Percentiles rank a stretch among this genome's conserved stretches.
Evolutionary conservation across 1,140 invertebrate species (phyloP).

Genomic region (Drosophila setifemur): DNA sequence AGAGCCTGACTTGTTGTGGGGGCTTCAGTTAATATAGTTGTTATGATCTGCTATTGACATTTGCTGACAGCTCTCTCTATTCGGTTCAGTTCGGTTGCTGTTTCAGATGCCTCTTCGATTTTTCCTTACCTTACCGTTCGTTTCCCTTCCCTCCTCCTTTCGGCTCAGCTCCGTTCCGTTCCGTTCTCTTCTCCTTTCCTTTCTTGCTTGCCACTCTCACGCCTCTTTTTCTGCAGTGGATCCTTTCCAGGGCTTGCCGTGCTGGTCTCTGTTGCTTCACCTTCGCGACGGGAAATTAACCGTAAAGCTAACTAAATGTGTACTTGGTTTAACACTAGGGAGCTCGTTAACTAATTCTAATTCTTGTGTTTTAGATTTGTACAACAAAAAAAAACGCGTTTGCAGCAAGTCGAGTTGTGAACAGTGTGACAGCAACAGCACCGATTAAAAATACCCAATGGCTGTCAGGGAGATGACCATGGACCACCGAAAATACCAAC

Average conservation of each 20-base stretch:
- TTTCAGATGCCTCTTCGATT: slow-evolving; percentile 12
- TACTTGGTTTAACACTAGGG: slow-evolving; percentile 71
- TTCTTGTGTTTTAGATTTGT: slow-evolving; percentile 46
- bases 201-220: slow-evolving; percentile 44
- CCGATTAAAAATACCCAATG: background rate
- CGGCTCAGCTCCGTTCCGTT: background rate
- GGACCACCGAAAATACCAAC: too few species aligned
- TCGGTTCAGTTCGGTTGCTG: background rate
- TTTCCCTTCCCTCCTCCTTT: background rate
- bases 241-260: slow-evolving; percentile 1
- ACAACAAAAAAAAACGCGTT: slow-evolving; percentile 57
- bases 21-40: slow-evolving; percentile 29
- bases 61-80: slow-evolving; percentile 10
- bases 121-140: slow-evolving; percentile 14
- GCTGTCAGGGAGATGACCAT: too few species aligned
- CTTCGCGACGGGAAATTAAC: slow-evolving; percentile 63
- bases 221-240: slow-evolving; percentile 35
- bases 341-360: slow-evolving; percentile 46
- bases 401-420: slow-evolving; percentile 37
- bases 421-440: background rate
- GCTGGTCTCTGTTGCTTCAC: slow-evolving; percentile 31
- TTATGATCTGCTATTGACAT: slow-evolving; percentile 30
- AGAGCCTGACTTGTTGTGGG: slow-evolving; percentile 11
- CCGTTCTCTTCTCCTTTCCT: slow-evolving; percentile 11
- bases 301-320: slow-evolving; percentile 71